Percentiles rank a stretch among this genome's conserved stretches.
Conservation (phyloP, 2,113 vertebrate species). For the Malurus cyaneus region DNA sequence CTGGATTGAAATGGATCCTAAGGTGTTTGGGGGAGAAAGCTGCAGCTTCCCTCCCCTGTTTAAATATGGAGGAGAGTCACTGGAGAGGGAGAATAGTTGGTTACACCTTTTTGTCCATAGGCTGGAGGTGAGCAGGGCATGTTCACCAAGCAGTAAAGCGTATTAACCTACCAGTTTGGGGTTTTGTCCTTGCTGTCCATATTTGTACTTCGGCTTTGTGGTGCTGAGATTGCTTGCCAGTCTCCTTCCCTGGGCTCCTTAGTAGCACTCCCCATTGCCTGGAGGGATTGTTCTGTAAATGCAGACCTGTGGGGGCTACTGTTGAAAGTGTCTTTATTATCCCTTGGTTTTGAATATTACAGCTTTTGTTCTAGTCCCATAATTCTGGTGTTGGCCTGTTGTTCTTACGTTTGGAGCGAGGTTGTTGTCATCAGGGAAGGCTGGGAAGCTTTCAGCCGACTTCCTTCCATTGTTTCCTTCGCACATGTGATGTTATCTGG, state of each 20-base stretch:
- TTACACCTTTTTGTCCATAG: background rate
- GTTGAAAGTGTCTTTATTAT: background rate
- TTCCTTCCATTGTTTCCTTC: constrained; percentile 58
- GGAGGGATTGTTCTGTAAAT: background rate
- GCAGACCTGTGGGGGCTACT: background rate
- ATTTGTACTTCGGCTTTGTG: background rate
- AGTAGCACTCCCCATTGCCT: background rate
- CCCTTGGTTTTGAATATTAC: background rate
- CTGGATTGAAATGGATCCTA: background rate
- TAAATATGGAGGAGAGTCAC: background rate
- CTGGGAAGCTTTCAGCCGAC: constrained; percentile 1
- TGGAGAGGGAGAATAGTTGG: accelerated
- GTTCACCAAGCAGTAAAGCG: background rate
- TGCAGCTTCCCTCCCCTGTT: background rate
- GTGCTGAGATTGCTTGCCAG: background rate
- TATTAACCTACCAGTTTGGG: background rate
- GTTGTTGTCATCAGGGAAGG: background rate
- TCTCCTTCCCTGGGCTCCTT: background rate
- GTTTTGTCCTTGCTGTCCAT: background rate
- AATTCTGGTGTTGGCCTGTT: background rate
- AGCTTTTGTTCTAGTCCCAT: accelerated
- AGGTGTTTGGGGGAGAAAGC: background rate
- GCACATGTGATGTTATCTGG: constrained; percentile 14
- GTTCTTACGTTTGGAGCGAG: background rate
- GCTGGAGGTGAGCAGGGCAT: background rate